These are phyloP conservation scores for Malurus splendens DNA, from an alignment of 2,797 vertebrate species.

Conservation along the genomic window DNA sequence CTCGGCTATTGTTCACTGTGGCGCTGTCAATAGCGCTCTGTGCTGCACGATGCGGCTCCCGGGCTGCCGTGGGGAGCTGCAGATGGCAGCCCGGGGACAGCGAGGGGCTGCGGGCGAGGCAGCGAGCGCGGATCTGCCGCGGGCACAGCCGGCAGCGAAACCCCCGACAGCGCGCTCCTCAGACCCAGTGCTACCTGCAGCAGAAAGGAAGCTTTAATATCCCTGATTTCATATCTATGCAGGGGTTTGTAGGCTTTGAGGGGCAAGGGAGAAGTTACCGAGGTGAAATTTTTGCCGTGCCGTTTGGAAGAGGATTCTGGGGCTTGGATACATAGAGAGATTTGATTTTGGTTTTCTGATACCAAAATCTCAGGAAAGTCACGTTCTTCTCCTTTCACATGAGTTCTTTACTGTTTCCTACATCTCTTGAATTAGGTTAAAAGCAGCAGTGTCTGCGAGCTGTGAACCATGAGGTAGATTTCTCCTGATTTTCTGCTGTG, in stretches of 20 bases:
- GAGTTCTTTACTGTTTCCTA: background rate
- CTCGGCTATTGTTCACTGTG: background rate
- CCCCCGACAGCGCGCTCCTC: background rate
- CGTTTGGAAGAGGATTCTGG: background rate
- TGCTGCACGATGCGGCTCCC: background rate
- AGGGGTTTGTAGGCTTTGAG: background rate
- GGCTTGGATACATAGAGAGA: accelerated
- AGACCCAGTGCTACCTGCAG: too few relatives aligned
- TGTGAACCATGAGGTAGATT: background rate
- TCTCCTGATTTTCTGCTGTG: background rate
- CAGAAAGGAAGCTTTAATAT: background rate
- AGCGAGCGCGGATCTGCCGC: accelerated
- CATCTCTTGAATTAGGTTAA: background rate
- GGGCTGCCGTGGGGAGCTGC: background rate
- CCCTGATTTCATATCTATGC: background rate
- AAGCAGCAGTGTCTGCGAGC: background rate
- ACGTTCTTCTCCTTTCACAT: background rate
- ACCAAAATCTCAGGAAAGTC: background rate
- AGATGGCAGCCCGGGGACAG: too few relatives aligned
- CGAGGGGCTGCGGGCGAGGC: too few relatives aligned
- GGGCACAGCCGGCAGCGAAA: background rate
- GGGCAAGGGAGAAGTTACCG: background rate
- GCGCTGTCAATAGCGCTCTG: background rate
- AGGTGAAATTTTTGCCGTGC: background rate
- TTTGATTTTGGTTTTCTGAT: background rate